Conservation (phyloP, 2,888 invertebrate species). For the Amphipoea oculea region DNA sequence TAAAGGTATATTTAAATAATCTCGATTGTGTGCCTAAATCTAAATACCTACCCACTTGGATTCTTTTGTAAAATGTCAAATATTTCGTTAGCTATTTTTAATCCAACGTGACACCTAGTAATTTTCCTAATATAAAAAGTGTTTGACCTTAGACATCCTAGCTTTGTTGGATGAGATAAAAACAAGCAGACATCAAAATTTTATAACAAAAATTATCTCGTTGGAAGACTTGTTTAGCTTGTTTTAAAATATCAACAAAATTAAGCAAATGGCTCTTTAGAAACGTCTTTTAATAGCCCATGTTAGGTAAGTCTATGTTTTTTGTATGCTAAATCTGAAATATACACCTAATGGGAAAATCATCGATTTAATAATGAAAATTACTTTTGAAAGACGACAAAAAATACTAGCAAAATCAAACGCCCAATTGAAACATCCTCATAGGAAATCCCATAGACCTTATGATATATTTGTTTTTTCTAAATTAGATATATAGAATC, state of each 20-base stretch:
- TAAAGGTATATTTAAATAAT: neutral
- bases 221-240: conserved; percentile 27
- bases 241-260: conserved; percentile 24
- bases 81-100: conserved; percentile 15
- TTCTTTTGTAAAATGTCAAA: conserved; percentile 18
- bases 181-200: neutral
- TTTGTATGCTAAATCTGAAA: neutral
- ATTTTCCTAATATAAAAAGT: conserved; percentile 6
- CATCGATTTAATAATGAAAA: neutral
- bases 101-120: neutral
- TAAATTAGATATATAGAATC: neutral
- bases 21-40: neutral
- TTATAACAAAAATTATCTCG: neutral
- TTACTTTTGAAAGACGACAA: neutral
- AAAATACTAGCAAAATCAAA: neutral
- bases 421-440: neutral
- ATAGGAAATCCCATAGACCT: too few species aligned
- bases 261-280: neutral
- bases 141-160: conserved; percentile 30
- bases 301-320: neutral
- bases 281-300: neutral
- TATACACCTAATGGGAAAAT: neutral
- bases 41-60: neutral
- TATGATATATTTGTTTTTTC: neutral
- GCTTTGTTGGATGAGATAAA: neutral